These are phyloP conservation scores for Stichopus chloronotus DNA, from an alignment of 35 echinoderm and acorn worm species.

Conservation along the genomic window DNA sequence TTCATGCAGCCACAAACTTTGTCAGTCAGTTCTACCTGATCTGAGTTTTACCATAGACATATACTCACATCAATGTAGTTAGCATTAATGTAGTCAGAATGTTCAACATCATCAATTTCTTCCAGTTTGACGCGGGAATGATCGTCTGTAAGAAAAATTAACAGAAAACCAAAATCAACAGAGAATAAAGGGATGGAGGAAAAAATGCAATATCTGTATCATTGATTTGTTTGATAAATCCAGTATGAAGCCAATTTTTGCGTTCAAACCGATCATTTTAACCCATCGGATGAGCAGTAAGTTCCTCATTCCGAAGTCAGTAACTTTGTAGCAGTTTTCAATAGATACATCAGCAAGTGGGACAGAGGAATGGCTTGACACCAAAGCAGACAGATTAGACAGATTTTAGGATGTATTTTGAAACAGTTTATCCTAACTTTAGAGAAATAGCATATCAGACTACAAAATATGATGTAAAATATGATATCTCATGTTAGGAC, in stretches of 20 bases:
- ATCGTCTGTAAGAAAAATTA: slow-evolving; percentile 17
- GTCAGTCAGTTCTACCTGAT: no score
- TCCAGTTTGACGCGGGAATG: slow-evolving; percentile 22
- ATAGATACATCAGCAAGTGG: no score
- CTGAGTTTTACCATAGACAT: no score
- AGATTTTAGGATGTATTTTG: no score
- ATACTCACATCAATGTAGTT: slow-evolving; percentile 55
- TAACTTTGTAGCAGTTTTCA: no score
- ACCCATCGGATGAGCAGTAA: not conserved
- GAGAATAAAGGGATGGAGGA: not conserved
- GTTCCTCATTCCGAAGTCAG: not conserved
- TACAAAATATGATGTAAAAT: no score
- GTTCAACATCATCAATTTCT: slow-evolving; percentile 5
- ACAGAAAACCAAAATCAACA: not conserved
- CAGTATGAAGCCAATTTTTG: not conserved
- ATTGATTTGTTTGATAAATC: not conserved
- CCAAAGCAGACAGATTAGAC: no score
- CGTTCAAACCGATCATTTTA: not conserved
- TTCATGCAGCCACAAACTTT: no score
- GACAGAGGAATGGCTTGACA: no score
- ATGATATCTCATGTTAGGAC: no score
- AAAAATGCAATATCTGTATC: not conserved
- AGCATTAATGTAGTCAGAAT: slow-evolving; percentile 51
- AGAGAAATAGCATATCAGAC: no score
- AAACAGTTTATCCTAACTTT: no score